Evolutionary conservation across 2,113 vertebrate genomes (phyloP), one percentile per base, ranked within the genome.

Genomic region (Pogona vitticeps): DNA sequence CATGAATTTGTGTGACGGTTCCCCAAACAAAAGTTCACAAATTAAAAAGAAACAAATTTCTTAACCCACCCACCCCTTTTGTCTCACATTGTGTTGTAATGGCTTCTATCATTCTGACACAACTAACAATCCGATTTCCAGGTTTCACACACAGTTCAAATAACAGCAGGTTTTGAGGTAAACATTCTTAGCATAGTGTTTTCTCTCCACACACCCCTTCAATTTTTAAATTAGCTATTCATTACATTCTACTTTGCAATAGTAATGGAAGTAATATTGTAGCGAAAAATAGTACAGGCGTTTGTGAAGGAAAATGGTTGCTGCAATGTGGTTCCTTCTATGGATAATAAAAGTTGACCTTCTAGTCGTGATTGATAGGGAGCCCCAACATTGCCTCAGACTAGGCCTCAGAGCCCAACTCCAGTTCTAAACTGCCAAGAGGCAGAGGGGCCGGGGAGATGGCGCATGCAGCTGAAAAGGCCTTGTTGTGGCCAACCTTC

Each of bases 21-120:
- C 8, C 67, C n/a, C 82, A 92, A 94, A 89, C 93, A 91, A 95
- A 90, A 82, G 88, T 88, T 90, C 83, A 86, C 76, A 92, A n/a
- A 86, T 86, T 76, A 84, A 59, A 56, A 23, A 33, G 31, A 86
- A 92, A 95, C 92, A 88, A 94, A 93, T 92, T 58, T 70, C 91
- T 77, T 73, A 6, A 52, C 10, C 5, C 10, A 52, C 46, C 5
- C 10, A 5, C 46, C 46, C 46, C 46, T 90, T 88, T n/a, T n/a
- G n/a, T n/a, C n/a, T n/a, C n/a, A n/a, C n/a, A n/a, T n/a, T n/a
- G n/a, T 85, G 90, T 90, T 85, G 86, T 88, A 38, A 90, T 82
- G 56, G 31, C 63, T 88, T 87, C 75, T 86, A 76, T 83, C 91
- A 88, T 79, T 91, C 76, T 80, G 87, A 83, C 72, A 91, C 36